Conservation (phyloP, 2,888 invertebrate species). For the Molorchus minor region DNA sequence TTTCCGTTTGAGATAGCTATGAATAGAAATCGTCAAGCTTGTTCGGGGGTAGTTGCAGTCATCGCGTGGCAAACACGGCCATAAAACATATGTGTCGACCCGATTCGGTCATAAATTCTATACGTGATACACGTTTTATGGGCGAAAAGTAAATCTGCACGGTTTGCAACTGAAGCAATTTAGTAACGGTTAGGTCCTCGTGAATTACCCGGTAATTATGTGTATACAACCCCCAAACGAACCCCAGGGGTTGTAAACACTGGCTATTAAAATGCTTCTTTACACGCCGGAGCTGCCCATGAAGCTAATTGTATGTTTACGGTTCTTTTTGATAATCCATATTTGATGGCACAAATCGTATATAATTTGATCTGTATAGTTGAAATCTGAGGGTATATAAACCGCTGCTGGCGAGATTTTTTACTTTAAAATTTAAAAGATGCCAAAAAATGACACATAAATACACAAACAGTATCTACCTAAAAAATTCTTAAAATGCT, state of each 20-base stretch:
- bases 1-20: not conserved
- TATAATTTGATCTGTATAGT: no score
- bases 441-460: no score
- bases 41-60: slow-evolving; percentile 5
- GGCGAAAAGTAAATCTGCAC: slow-evolving; percentile 26
- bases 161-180: slow-evolving; percentile 27
- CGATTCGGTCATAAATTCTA: slow-evolving; percentile 12
- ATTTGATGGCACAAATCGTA: no score
- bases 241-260: slow-evolving; percentile 25
- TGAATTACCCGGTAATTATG: slow-evolving; percentile 32
- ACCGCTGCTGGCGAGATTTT: no score
- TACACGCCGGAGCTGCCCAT: not conserved
- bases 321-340: no score
- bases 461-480: no score
- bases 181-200: slow-evolving; percentile 22
- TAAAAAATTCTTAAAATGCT: no score
- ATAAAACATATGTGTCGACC: slow-evolving; percentile 9
- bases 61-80: slow-evolving; percentile 4
- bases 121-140: slow-evolving; percentile 13
- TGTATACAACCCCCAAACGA: slow-evolving; percentile 26
- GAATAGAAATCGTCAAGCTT: not conserved
- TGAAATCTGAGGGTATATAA: no score
- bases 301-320: no score
- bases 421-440: no score
- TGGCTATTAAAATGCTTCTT: slow-evolving; percentile 5